Evolutionary conservation across 1,140 invertebrate species (phyloP), one percentile per base, ranked within the genome.

Genomic region (Brachionus koreanus): DNA sequence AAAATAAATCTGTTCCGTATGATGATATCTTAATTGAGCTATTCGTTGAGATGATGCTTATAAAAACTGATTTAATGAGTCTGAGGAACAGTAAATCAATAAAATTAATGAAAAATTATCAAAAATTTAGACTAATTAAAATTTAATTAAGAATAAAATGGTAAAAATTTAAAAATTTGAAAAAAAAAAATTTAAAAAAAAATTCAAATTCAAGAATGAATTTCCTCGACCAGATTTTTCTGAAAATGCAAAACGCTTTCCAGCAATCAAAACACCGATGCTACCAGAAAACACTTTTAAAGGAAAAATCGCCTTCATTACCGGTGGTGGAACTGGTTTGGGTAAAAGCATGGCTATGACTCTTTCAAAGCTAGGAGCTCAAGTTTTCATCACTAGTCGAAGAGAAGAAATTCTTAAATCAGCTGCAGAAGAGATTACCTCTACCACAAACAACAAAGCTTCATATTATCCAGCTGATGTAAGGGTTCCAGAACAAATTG

Each of bases 271-370:
- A 82, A 81, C 83, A 10, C 83, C 85, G 0, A 89, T 89, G 88
- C 84, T 89, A n/a, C 88, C 87, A 3, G 79, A 84, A 69, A 85
- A 85, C 25, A 85, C 84, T 52, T 86, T 89, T 84, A 77, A 88
- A 74, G 89, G 87, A 13, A 90, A 90, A 83, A 86, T 89, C 52
- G 91, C 90, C 5, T 88, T 91, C 72, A 86, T 91, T 5, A 91
- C 91, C 29, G 91, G 91, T 63, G 90, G 90, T 9, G 90, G 90
- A 25, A 91, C 90, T n/a, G 90, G 90, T 5, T 85, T 91, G 6
- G 91, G 91, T 5, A 89, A 88, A 85, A 89, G 88, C n/a, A 91
- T 91, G 87, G 87, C 90, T 9, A 85, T 85, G 4, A 88, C 86
- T 74, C 85, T 91, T 37, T 90, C 90, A 29, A 84, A 85, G 63